Conservation (phyloP, 1,140 invertebrate genomes). For the Pseudachorutes palmiensis region DNA sequence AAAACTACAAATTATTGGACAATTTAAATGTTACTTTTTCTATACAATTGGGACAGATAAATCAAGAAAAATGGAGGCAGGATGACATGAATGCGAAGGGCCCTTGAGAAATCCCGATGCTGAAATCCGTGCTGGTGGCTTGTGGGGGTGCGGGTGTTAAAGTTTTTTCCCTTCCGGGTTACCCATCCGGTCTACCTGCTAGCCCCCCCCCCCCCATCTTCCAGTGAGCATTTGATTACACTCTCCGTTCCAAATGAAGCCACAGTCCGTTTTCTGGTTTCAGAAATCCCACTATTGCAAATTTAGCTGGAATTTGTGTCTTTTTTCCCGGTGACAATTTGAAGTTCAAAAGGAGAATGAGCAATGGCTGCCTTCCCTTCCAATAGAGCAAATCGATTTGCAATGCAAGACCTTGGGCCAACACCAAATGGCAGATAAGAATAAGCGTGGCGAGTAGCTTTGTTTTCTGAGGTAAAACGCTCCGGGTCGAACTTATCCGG, state of each 20-base stretch:
- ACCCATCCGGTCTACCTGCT: too few relatives aligned
- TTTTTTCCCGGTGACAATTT: constrained; percentile 12
- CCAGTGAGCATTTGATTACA: too few relatives aligned
- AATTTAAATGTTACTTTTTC: too few relatives aligned
- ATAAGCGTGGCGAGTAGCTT: constrained; percentile 45
- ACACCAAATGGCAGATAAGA: constrained; percentile 68
- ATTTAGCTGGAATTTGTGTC: constrained; percentile 24
- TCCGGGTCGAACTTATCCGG: constrained; percentile 61
- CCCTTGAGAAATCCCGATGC: too few relatives aligned
- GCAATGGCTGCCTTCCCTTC: constrained; percentile 22
- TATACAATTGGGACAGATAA: too few relatives aligned
- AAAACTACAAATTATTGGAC: too few relatives aligned
- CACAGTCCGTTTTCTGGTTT: constrained; percentile 44
- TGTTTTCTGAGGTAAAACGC: constrained; percentile 51
- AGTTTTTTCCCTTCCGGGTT: too few relatives aligned
- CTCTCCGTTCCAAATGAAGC: constrained; percentile 15
- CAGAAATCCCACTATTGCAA: constrained; percentile 32
- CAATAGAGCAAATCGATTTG: constrained; percentile 24
- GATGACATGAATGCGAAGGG: too few relatives aligned
- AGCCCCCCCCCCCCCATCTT: too few relatives aligned
- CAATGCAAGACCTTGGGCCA: constrained; percentile 52
- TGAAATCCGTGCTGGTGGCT: too few relatives aligned
- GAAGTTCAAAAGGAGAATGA: constrained; percentile 15
- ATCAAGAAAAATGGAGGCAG: too few relatives aligned
- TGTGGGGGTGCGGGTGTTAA: too few relatives aligned